Evolutionary conservation across 2,888 invertebrate species (phyloP), one percentile per base, ranked within the genome.

Genomic region (Siphonodentalium dalli): DNA sequence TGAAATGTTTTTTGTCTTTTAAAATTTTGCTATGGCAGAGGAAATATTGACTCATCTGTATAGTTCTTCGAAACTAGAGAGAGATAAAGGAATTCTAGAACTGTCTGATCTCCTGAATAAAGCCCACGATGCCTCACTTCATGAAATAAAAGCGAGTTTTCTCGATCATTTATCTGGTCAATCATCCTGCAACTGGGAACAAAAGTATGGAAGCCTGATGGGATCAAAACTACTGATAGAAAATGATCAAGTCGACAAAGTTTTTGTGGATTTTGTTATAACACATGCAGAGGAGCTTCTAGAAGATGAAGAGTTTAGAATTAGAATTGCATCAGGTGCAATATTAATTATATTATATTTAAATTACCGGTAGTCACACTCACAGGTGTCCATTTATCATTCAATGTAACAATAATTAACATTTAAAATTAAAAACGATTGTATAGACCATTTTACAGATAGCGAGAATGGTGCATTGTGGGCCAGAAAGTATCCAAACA

Each of bases 251-350:
- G 66, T 73, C 42, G 63, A 62, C 8, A 58, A 72, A 27, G n/a
- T n/a, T n/a, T n/a, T n/a, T n/a, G n/a, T n/a, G n/a, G n/a, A n/a
- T n/a, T n/a, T n/a, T n/a, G n/a, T n/a, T n/a, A n/a, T n/a, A n/a
- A n/a, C n/a, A n/a, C n/a, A n/a, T n/a, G 71, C 79, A 9, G 47
- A 80, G 28, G 61, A 65, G 26, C 65, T 79, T 13, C 64, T 84
- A 29, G 80, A 81, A 29, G 81, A 84, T 65, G 55, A 61, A 20
- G 84, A 84, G 72, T 82, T 80, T 28, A 68, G 84, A 65, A 82
- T 84, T 7, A 65, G 84, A 58, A 68, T 83, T 38, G 80, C 82
- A 20, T 80, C 84, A 56, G 84, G 83, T 82, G 65, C 15, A 18
- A 18, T 34, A 34, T 7, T 2, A 15, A 11, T 34, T n/a, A 20